Percentiles rank a stretch among this genome's conserved stretches.
Conservation (phyloP, 2,888 invertebrate species). For the Archaeoteleia sp. region DNA sequence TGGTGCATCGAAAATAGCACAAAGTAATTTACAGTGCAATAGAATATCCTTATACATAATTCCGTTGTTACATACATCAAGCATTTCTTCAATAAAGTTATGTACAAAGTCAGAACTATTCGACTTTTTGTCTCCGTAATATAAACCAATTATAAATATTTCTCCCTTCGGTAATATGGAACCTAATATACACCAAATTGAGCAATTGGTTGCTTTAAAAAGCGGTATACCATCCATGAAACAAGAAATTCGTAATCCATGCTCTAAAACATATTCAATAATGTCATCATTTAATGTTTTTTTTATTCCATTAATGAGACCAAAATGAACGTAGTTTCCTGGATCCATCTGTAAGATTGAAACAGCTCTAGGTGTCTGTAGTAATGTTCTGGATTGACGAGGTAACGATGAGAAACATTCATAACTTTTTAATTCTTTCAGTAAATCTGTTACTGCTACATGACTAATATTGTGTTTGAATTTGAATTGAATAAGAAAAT, state of each 20-base stretch:
- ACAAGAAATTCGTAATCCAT: constrained; percentile 1
- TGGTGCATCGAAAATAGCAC: constrained; percentile 49
- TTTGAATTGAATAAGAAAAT: not conserved
- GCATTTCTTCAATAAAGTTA: constrained; percentile 42
- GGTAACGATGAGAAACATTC: not conserved
- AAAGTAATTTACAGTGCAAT: constrained; percentile 27
- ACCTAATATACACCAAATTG: constrained; percentile 51
- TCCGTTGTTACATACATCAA: constrained; percentile 29
- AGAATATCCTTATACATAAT: constrained; percentile 16
- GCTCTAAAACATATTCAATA: not conserved
- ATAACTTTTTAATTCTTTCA: not conserved
- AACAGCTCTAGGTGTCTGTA: not conserved
- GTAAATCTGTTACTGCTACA: not conserved
- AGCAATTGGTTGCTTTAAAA: constrained; percentile 39
- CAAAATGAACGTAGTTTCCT: constrained; percentile 5
- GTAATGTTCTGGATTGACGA: not conserved
- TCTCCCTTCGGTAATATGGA: constrained; percentile 24
- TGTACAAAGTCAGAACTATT: constrained; percentile 21
- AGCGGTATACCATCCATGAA: constrained; percentile 41
- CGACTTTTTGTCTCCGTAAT: constrained; percentile 42
- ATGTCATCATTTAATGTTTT: not conserved
- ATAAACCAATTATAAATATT: constrained; percentile 46
- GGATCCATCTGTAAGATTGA: constrained; percentile 1
- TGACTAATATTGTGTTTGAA: not conserved
- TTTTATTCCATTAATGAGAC: not conserved